Percentiles rank a stretch among this genome's conserved stretches.
Conservation (phyloP, 2,888 invertebrate genomes). For the Nycteola revayana region DNA sequence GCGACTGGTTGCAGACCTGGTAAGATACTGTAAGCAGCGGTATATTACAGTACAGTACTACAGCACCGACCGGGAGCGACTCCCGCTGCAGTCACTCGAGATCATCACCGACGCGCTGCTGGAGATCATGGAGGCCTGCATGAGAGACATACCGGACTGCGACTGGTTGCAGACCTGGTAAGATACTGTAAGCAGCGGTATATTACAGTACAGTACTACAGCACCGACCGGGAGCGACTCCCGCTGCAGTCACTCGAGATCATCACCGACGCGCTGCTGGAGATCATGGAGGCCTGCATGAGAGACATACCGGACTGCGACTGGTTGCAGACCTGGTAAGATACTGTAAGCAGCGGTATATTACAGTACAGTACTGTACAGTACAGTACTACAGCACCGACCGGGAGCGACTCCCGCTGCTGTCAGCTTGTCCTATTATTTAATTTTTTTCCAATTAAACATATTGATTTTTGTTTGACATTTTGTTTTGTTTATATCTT, state of each 20-base stretch:
- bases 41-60: too few species aligned
- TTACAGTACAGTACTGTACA: too few species aligned
- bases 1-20: slow-evolving; percentile 98
- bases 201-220: too few species aligned
- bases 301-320: slow-evolving; percentile 95
- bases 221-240: slow-evolving; percentile 91
- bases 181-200: too few species aligned
- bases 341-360: too few species aligned
- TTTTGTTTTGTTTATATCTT: too few species aligned
- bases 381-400: too few species aligned
- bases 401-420: slow-evolving; percentile 92
- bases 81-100: slow-evolving; percentile 95
- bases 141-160: slow-evolving; percentile 95
- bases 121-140: slow-evolving; percentile 99
- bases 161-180: slow-evolving; percentile 98
- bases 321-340: slow-evolving; percentile 97
- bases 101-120: slow-evolving; percentile 97
- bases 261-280: slow-evolving; percentile 96
- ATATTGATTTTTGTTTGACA: too few species aligned
- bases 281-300: slow-evolving; percentile 99
- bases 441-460: too few species aligned
- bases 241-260: slow-evolving; percentile 96
- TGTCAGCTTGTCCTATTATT: too few species aligned
- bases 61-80: slow-evolving; percentile 90
- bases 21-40: too few species aligned